phyloP scores from a whole-genome alignment of 2,797 vertebrate species.

The Adelosebastes latens region DNA sequence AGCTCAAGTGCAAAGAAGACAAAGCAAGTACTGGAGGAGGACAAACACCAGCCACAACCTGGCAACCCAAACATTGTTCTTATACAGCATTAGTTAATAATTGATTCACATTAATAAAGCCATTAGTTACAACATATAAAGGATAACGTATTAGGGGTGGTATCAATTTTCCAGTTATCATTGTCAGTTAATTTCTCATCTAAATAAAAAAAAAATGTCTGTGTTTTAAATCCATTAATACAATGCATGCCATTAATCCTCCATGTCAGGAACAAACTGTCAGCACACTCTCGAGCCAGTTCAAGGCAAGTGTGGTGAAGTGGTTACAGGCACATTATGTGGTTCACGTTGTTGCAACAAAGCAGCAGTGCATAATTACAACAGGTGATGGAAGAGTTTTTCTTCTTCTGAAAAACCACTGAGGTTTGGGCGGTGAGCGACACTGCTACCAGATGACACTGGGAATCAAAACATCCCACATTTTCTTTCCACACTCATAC shows the following conservation, averaged over 20 bases:
- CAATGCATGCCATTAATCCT: background rate
- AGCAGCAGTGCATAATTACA: slow-evolving; percentile 66
- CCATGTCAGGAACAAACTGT: slow-evolving; percentile 36
- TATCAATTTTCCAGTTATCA: background rate
- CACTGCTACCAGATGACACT: slow-evolving; percentile 64
- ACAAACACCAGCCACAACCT: background rate
- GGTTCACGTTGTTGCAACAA: slow-evolving; percentile 59
- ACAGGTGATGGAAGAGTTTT: slow-evolving; percentile 65
- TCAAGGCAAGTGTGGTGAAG: slow-evolving; percentile 56
- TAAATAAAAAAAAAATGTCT: background rate
- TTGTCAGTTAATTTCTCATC: background rate
- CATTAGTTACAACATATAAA: background rate
- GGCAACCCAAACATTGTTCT: background rate
- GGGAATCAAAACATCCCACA: slow-evolving; percentile 61
- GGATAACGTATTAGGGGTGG: background rate
- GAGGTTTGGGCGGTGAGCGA: slow-evolving; percentile 53
- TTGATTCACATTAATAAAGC: background rate
- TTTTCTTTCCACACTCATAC: slow-evolving; percentile 58
- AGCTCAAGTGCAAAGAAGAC: background rate
- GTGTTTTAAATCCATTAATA: background rate
- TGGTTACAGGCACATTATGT: slow-evolving; percentile 48
- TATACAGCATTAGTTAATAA: background rate
- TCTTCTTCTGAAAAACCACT: slow-evolving; percentile 54
- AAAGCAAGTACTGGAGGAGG: background rate
- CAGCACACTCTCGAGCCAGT: slow-evolving; percentile 23